Conservation (phyloP, 2,888 invertebrate genomes). For the Neocrepidodera transversa region DNA sequence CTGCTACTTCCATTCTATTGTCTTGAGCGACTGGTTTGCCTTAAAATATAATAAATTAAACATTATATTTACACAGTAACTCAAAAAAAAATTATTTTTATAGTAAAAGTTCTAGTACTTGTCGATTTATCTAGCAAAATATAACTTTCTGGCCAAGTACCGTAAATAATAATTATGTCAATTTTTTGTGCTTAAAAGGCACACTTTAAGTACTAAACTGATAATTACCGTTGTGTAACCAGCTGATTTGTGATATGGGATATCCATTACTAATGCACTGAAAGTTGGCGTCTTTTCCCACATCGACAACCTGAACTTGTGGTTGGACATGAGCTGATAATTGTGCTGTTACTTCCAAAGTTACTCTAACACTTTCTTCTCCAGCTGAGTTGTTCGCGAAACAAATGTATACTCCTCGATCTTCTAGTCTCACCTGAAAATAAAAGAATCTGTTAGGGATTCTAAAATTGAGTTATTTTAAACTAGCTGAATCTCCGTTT, state of each 20-base stretch:
- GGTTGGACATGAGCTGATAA: slow-evolving; percentile 82
- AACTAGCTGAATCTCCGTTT: too few relatives aligned
- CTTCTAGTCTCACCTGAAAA: slow-evolving; percentile 68
- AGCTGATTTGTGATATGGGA: slow-evolving; percentile 80
- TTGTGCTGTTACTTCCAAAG: slow-evolving; percentile 80
- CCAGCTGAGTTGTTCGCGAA: slow-evolving; percentile 91
- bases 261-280: slow-evolving; percentile 88
- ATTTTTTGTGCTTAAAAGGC: too few relatives aligned
- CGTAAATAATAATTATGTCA: too few relatives aligned
- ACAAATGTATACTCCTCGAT: slow-evolving; percentile 87
- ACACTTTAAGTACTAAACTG: too few relatives aligned
- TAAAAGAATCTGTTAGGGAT: neutral
- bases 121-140: too few relatives aligned
- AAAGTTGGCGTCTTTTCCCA: slow-evolving; percentile 83
- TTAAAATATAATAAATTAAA: too few relatives aligned
- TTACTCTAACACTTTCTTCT: slow-evolving; percentile 78
- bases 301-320: slow-evolving; percentile 79
- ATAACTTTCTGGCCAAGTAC: too few relatives aligned
- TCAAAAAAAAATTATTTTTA: too few relatives aligned
- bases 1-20: slow-evolving; percentile 55
- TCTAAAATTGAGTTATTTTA: too few relatives aligned
- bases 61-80: too few relatives aligned
- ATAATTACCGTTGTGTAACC: slow-evolving; percentile 80
- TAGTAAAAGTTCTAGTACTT: too few relatives aligned
- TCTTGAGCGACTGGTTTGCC: slow-evolving; percentile 60